phyloP scores from a whole-genome alignment of 2,888 invertebrate species.

The Nomada ruficornis region DNA sequence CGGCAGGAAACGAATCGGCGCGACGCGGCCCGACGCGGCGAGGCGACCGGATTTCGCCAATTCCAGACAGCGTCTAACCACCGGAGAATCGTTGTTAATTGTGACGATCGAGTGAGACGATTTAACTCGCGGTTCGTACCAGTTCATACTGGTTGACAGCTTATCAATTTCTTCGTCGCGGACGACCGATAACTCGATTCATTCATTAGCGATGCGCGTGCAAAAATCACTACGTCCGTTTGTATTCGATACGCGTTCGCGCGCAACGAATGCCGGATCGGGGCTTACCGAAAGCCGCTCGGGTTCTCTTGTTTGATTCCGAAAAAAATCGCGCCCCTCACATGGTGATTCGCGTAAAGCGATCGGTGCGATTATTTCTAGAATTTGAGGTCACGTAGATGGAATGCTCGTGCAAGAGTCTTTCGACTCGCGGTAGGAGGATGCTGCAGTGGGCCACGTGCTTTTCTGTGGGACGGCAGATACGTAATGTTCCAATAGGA shows the following conservation, averaged over 20 bases:
- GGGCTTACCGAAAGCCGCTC: too few relatives aligned
- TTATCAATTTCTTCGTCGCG: slow-evolving; percentile 33
- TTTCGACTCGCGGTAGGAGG: neutral
- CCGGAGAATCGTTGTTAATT: slow-evolving; percentile 41
- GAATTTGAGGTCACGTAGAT: neutral
- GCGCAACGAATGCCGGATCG: neutral
- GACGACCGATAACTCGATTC: slow-evolving; percentile 39
- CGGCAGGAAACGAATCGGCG: neutral
- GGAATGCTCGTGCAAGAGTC: neutral
- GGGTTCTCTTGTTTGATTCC: neutral
- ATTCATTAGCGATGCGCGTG: slow-evolving; percentile 19
- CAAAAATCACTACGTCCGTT: slow-evolving; percentile 13
- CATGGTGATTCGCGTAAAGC: neutral
- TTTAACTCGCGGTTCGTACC: slow-evolving; percentile 45
- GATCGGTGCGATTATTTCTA: slow-evolving; percentile 7
- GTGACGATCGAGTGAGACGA: slow-evolving; percentile 43
- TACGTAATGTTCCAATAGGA: neutral
- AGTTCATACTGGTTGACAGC: slow-evolving; percentile 34
- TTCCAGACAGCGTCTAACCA: slow-evolving; percentile 4
- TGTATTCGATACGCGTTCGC: neutral
- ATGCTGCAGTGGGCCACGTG: neutral
- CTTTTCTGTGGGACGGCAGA: neutral
- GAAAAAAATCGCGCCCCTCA: neutral
- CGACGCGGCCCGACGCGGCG: too few relatives aligned
- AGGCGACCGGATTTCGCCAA: slow-evolving; percentile 19